Evolutionary conservation across 2,888 invertebrate genomes (phyloP), one percentile per base, ranked within the genome.

Genomic region (Gnatocerus cornutus): DNA sequence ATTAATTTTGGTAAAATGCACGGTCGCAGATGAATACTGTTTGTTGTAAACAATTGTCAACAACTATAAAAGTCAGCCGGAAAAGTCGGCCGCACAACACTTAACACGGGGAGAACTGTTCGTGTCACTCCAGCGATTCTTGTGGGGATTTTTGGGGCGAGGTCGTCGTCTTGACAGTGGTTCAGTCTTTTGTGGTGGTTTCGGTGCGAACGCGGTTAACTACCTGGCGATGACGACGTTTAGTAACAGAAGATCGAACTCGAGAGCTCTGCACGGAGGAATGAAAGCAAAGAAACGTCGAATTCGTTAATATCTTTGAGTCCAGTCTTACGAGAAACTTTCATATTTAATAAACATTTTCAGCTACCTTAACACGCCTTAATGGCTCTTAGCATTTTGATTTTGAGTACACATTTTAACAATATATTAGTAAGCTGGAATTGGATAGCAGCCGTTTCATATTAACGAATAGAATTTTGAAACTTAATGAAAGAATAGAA

Each of bases 11-110:
- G 58, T 43, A 72, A 56, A 68, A 76, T 76, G 76, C 79, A 78
- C 77, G 74, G 58, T 74, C 75, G 73, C 75, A 74, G 73, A 71
- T 77, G 71, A 74, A 30, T 50, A 55, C 33, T 46, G 39, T 73
- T 71, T 67, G 68, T 69, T 41, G 69, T 79, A 78, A 77, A 79
- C 74, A 76, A 76, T 52, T 67, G 71, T 82, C 79, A 82, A 81
- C 82, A 82, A 81, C 79, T 80, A 79, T 77, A 79, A 78, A 78
- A 80, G 79, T 80, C 80, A 76, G 75, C 76, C 76, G 48, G 70
- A 71, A 65, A 73, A 74, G 29, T 55, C 45, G 79, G 78, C 79
- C 78, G 78, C 78, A 78, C 78, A 80, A 82, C 80, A 83, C 82
- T 81, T 80, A 80, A 81, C 80, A 82, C 79, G 74, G 73, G 56